phyloP scores from a whole-genome alignment of 2,888 invertebrate species.

The Polydrusus cervinus region DNA sequence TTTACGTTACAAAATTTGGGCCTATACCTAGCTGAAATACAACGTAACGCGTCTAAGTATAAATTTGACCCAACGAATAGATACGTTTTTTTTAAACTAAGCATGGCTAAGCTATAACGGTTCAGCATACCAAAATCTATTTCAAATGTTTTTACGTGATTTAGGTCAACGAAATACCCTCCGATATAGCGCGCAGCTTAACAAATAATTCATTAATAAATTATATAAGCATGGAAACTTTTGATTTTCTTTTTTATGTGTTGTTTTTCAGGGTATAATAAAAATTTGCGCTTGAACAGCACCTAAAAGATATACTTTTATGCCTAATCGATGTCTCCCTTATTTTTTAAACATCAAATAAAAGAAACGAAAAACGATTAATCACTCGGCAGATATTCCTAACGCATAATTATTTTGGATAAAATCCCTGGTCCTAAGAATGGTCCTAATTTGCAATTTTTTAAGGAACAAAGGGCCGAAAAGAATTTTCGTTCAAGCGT shows the following conservation, averaged over 20 bases:
- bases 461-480: conserved; percentile 60
- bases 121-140: no score
- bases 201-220: conserved; percentile 5
- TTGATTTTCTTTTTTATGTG: conserved; percentile 1
- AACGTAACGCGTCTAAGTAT: no score
- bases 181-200: not conserved
- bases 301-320: conserved; percentile 42
- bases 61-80: no score
- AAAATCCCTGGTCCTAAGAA: conserved; percentile 57
- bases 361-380: conserved; percentile 45
- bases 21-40: no score
- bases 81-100: no score
- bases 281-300: conserved; percentile 39
- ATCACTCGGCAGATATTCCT: conserved; percentile 48
- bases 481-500: conserved; percentile 61
- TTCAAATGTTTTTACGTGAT: no score
- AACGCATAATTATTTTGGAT: conserved; percentile 55
- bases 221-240: not conserved
- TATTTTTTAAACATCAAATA: conserved; percentile 47
- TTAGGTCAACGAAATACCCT: no score
- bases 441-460: conserved; percentile 63
- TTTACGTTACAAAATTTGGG: no score
- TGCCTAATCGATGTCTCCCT: conserved; percentile 33
- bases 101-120: not conserved
- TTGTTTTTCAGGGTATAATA: conserved; percentile 19